A percentile compares a stretch with the other conserved stretches of the same genome.
Conservation (phyloP, 2,113 vertebrate species). For the Pterocles orientalis region DNA sequence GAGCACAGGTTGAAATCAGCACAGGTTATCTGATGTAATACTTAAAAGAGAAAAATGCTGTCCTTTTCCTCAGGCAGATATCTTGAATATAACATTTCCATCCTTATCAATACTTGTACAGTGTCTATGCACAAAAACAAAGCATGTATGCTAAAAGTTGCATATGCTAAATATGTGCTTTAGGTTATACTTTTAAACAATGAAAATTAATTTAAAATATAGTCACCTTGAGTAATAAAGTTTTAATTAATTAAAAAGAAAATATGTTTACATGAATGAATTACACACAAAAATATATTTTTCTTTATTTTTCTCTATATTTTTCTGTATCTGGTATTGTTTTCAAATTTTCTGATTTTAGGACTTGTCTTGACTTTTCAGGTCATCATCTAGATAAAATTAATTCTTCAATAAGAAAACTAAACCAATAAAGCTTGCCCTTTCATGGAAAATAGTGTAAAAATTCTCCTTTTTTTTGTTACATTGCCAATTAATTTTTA, state of each 20-base stretch:
- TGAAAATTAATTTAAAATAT: background rate
- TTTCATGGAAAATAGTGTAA: background rate
- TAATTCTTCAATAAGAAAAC: background rate
- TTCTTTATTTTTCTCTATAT: background rate
- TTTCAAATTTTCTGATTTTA: background rate
- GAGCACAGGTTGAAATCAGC: background rate
- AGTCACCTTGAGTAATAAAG: background rate
- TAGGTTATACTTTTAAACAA: background rate
- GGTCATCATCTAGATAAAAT: background rate
- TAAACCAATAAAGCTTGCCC: background rate
- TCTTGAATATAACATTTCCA: background rate
- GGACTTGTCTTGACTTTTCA: background rate
- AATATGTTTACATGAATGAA: background rate
- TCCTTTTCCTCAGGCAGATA: background rate
- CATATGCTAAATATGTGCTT: background rate
- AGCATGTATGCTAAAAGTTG: background rate
- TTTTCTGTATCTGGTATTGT: background rate
- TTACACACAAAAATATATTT: background rate
- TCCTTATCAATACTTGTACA: background rate
- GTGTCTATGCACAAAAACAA: background rate
- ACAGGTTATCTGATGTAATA: background rate
- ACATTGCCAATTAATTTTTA: background rate
- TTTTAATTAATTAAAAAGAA: background rate
- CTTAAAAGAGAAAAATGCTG: background rate
- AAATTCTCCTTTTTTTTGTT: background rate